Base-by-base conservation (phyloP, 2,797 vertebrate species). In the Argentina silus region DNA sequence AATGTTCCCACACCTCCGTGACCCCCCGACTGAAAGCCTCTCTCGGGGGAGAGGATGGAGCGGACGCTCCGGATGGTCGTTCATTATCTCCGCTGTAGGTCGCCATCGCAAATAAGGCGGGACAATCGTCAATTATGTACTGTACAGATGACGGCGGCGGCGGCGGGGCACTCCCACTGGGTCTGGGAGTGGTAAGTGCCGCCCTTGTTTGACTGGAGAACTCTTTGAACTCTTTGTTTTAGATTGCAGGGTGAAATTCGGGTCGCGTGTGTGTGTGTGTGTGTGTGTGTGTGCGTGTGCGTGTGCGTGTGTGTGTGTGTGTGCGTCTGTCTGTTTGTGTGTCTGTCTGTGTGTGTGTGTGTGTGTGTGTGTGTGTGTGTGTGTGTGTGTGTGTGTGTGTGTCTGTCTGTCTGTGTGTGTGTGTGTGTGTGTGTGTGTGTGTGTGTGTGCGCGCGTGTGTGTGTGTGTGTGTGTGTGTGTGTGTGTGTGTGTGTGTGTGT, bases 71-170 rank as follows among this genome's bases (percentile, higher is more conserved):
- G 15, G 80, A 69, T 69, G 79, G 66, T 42, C 42, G 75, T 77
- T 70, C 67, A 79, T 88, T 85, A 76, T 79, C 45, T 76, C 67
- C 73, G 7, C 48, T 68, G 70, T 78, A 81, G 83, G 83, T 84
- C 75, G 78, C 51, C 21, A 60, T 57, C 64, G 69, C 0, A 21
- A 50, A 71, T 23, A 72, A 47, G 73, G 3, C 1, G 47, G 65
- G 57, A 70, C 73, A 78, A 76, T 77, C 75, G 83, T 75, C 69
- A 73, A 71, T 78, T 68, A 72, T n/a, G 23, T 36, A 36, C 27
- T 2, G 27, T 36, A 36, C 27, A 36, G 71, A 72, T 23, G 68
- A 14, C 43, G 2, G 3, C 61, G 62, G n/a, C n/a, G n/a, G n/a
- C n/a, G n/a, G n/a, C n/a, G n/a, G n/a, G 66, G 60, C 45, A 69